Conservation (phyloP, 2,888 invertebrate species). For the Andrena chrysosceles region DNA sequence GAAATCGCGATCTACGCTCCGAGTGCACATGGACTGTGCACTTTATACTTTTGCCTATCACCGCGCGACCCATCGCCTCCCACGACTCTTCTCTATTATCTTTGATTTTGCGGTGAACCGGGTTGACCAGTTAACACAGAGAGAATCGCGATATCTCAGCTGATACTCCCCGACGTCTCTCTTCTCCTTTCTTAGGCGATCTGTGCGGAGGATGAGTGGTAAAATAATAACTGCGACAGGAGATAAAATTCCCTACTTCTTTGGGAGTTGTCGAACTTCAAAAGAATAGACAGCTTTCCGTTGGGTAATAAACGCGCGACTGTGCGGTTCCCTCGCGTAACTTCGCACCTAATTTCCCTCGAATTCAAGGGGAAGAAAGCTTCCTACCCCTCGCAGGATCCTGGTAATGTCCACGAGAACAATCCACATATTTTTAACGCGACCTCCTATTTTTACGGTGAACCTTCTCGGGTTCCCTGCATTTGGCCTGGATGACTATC, state of each 20-base stretch:
- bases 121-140: constrained; percentile 2
- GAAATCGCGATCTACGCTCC: constrained; percentile 34
- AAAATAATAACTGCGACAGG: too few species aligned
- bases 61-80: not conserved
- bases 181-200: too few species aligned
- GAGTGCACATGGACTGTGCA: constrained; percentile 5
- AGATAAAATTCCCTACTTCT: too few species aligned
- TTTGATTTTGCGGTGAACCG: constrained; percentile 7
- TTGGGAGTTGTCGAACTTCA: too few species aligned
- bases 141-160: not conserved
- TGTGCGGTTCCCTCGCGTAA: not conserved
- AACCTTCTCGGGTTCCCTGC: constrained; percentile 3
- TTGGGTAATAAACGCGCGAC: too few species aligned
- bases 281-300: too few species aligned
- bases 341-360: not conserved
- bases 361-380: not conserved
- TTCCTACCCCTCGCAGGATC: constrained; percentile 19
- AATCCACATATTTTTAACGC: constrained; percentile 29
- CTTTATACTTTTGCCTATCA: constrained; percentile 62
- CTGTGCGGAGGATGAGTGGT: too few species aligned
- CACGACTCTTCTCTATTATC: constrained; percentile 28
- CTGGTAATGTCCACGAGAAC: not conserved
- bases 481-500: constrained; percentile 36
- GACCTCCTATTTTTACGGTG: constrained; percentile 29
- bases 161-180: not conserved